Evolutionary conservation across 2,113 vertebrate species (phyloP), one percentile per base, ranked within the genome.

Genomic region (Percina caprodes): DNA sequence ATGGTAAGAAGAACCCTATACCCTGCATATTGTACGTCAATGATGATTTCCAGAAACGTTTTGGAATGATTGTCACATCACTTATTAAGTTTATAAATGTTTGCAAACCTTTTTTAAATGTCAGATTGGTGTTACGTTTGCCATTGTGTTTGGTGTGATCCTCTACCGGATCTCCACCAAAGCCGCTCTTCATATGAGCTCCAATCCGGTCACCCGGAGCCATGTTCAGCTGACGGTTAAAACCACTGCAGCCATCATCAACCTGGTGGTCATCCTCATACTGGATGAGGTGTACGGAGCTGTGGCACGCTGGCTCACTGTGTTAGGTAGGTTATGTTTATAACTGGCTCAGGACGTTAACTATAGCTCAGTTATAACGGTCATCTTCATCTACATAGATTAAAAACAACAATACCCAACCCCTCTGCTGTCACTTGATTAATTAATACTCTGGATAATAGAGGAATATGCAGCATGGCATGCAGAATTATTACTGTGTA

Each of bases 191-290:
- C 96, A 97, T 26, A 97, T 99, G 96, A 99, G 96, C 85, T 94
- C 97, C 35, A 97, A 96, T 9, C 96, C 96, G 0, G 95, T 94
- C 0, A 97, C 98, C n/a, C 94, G 97, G 23, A 97, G 96, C 23
- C 97, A 97, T 0, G 96, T 97, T 0, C 94, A 96, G 1, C 95
- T 98, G 86, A 99, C 97, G 0, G 98, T 99, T 78, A 99, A 97
- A 1, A 97, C 98, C 83, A 99, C 98, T 0, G 98, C 98, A 0
- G 98, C 99, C 84, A 99, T 99, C 81, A 99, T 99, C 86, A 99
- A 99, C 93, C 92, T 99, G 74, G 97, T 99, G 69, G 96, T 99
- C 75, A 99, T 99, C 89, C 97, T 99, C 88, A 97, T 99, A 62
- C 92, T 99, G 91, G 98, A 99, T 3, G 98, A 99, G 88, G 96